Evolutionary conservation across 1,140 invertebrate species (phyloP).

Genomic region (Drosophila repleta): DNA sequence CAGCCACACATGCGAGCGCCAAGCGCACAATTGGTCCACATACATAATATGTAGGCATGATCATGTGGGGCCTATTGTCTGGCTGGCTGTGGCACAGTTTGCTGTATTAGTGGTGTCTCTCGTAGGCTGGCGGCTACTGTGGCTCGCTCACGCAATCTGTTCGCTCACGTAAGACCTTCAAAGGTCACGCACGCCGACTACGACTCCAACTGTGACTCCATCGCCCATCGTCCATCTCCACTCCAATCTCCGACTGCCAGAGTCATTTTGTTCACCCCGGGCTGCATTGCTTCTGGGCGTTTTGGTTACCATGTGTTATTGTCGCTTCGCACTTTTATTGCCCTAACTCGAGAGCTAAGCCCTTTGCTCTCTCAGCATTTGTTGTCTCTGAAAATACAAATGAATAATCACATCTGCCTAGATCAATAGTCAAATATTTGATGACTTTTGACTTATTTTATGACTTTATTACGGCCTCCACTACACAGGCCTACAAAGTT

Average conservation of each 20-base stretch:
- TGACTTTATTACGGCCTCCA: background rate
- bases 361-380: background rate
- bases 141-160: conserved; percentile 49
- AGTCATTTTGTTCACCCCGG: conserved; percentile 31
- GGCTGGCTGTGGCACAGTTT: conserved; percentile 15
- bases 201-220: conserved; percentile 16
- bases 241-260: background rate
- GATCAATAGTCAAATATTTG: background rate
- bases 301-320: conserved; percentile 24
- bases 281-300: conserved; percentile 62
- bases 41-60: conserved; percentile 1
- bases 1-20: conserved; percentile 1
- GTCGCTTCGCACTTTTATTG: conserved; percentile 29
- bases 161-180: conserved; percentile 78
- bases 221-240: background rate
- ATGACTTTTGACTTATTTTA: background rate
- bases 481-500: too few species aligned
- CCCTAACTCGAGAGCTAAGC: conserved; percentile 8
- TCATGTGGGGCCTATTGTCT: conserved; percentile 42
- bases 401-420: background rate
- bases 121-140: conserved; percentile 32
- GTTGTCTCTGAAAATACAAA: background rate
- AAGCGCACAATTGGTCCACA: conserved; percentile 15
- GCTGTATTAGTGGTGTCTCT: conserved; percentile 34
- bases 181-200: conserved; percentile 52